Evolutionary conservation across 2,888 invertebrate genomes (phyloP).

Genomic region (Toxonevra muliebris): DNA sequence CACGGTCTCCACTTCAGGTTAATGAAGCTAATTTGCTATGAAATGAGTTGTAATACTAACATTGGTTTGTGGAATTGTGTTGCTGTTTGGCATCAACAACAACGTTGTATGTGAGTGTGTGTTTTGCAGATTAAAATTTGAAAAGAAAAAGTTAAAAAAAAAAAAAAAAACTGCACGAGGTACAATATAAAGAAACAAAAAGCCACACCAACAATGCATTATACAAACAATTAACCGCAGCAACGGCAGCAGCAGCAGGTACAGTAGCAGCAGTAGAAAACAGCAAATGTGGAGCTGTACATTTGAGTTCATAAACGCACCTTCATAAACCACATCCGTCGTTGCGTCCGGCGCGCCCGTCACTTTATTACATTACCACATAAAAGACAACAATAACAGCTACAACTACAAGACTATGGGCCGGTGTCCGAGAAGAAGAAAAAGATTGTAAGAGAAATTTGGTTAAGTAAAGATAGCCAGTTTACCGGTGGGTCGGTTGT

Average conservation of each 20-base stretch:
- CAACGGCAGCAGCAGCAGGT: slow-evolving; percentile 3
- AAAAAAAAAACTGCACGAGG: neutral
- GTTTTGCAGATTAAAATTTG: neutral
- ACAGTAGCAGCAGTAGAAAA: neutral
- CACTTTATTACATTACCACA: too few relatives aligned
- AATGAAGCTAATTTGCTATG: too few relatives aligned
- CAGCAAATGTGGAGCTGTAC: neutral
- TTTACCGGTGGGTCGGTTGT: too few relatives aligned
- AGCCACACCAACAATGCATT: too few relatives aligned
- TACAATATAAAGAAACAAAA: neutral
- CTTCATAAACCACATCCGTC: neutral
- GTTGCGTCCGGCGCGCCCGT: neutral
- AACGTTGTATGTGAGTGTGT: slow-evolving; percentile 15
- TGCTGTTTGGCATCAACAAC: slow-evolving; percentile 13
- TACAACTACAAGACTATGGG: too few relatives aligned
- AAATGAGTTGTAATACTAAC: too few relatives aligned
- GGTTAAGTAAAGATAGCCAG: too few relatives aligned
- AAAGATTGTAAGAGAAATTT: too few relatives aligned
- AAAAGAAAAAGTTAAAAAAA: neutral
- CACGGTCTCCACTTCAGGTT: too few relatives aligned
- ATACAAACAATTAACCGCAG: neutral
- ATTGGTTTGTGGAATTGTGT: neutral
- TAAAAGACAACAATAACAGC: too few relatives aligned
- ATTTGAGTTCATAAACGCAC: neutral
- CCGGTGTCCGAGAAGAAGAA: too few relatives aligned